Conservation (phyloP, 1,140 invertebrate species). For the Brachionus koreanus region DNA sequence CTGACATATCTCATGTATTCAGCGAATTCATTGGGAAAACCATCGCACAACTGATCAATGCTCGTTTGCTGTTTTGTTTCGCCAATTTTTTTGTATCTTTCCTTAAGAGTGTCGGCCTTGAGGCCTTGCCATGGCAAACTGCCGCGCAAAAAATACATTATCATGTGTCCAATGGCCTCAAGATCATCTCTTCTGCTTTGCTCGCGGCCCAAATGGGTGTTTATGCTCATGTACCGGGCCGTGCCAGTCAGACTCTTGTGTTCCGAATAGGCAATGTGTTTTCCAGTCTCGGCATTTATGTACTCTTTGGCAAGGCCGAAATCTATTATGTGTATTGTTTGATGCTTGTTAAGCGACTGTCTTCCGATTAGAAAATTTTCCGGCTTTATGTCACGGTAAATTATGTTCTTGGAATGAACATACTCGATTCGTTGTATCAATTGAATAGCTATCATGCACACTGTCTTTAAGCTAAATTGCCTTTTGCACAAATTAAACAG, state of each 20-base stretch:
- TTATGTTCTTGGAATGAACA: slow-evolving; percentile 46
- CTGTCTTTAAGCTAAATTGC: slow-evolving; percentile 46
- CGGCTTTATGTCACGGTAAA: slow-evolving; percentile 45
- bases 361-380: slow-evolving; percentile 45
- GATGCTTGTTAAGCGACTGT: slow-evolving; percentile 3
- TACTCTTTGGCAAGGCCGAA: slow-evolving; percentile 45
- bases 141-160: slow-evolving; percentile 65
- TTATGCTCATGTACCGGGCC: slow-evolving; percentile 40
- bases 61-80: slow-evolving; percentile 36
- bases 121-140: slow-evolving; percentile 46
- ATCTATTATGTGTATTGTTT: slow-evolving; percentile 44
- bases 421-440: slow-evolving; percentile 45
- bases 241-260: slow-evolving; percentile 43
- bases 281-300: not conserved
- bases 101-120: slow-evolving; percentile 41
- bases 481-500: slow-evolving; percentile 48
- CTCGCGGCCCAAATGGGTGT: slow-evolving; percentile 63
- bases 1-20: slow-evolving; percentile 35
- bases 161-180: slow-evolving; percentile 99
- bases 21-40: slow-evolving; percentile 44
- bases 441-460: slow-evolving; percentile 45
- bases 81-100: slow-evolving; percentile 46
- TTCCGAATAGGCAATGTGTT: slow-evolving; percentile 41
- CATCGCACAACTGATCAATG: slow-evolving; percentile 44
- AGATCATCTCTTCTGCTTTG: slow-evolving; percentile 98